Base-by-base conservation (phyloP, 2,888 invertebrate genomes). In the Euplagia quadripunctaria region DNA sequence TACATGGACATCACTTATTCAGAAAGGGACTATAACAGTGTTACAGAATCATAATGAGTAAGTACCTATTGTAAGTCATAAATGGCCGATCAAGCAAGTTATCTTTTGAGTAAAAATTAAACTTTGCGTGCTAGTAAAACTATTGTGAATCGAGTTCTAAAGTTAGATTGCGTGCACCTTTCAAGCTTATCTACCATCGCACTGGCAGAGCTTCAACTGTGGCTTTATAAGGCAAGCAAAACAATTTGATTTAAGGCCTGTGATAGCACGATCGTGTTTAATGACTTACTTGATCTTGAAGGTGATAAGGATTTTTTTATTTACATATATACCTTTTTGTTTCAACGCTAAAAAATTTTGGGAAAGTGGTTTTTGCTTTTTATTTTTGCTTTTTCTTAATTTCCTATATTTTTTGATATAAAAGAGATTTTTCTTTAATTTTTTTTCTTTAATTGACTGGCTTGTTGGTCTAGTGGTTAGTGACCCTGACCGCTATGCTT, bases 111-210 rank as follows among this genome's bases (percentile, higher is more conserved):
- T 14, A 7, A 14, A 61, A 14, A 14, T n/a, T 51, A n/a, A 70
- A 61, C 51, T 6, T 52, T 31, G 42, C 70, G 63, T 70, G 61
- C 41, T n/a, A 64, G 64, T 16, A 6, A 14, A 31, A 1, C 14
- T 6, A 31, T 31, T 31, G 31, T 61, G 20, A 31, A 31, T 5
- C 20, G 49, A 12, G 61, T 9, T 64, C 11, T 49, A 64, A 65
- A 64, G 58, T 64, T 43, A 51, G n/a, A 58, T 81, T 71, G 83
- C 79, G 76, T 78, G 79, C 79, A 81, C 78, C 76, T 68, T 71
- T 82, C 64, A 73, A 76, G 71, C 73, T 83, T 75, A 81, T 81
- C 81, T 76, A 51, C 42, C 65, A 76, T 72, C 78, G 63, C 8
- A 7, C 64, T 65, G 55, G 73, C 70, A 75, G 63, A 17, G 55